phyloP scores from a whole-genome alignment of 2,113 vertebrate species.

The Tragelaphus strepsiceros region DNA sequence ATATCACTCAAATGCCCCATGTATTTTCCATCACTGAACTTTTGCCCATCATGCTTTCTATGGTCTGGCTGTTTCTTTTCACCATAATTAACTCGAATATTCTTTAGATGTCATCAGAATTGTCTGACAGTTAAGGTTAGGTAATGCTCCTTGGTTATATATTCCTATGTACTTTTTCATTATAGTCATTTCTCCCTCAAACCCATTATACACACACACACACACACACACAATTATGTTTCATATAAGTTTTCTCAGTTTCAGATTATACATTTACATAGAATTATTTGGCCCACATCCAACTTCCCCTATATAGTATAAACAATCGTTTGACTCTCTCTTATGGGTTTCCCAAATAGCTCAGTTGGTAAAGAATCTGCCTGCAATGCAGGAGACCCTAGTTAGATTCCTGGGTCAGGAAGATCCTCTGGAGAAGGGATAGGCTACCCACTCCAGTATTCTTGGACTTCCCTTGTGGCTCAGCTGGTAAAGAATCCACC shows the following conservation, averaged over 20 bases:
- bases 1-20: background rate
- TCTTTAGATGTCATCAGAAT: background rate
- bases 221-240: background rate
- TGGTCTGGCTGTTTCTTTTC: accelerated
- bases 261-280: background rate
- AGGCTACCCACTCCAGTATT: background rate
- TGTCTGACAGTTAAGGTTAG: background rate
- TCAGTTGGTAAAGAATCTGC: background rate
- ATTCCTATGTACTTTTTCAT: background rate
- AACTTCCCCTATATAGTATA: background rate
- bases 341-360: background rate
- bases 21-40: background rate
- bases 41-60: background rate
- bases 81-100: background rate
- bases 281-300: background rate
- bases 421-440: background rate
- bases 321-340: background rate
- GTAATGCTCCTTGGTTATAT: background rate
- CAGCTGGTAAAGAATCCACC: background rate
- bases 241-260: background rate
- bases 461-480: background rate
- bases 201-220: background rate
- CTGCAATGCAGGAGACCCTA: background rate
- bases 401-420: background rate
- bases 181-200: background rate